Conservation (phyloP, 2,113 vertebrate species). For the Heterotilapia buettikoferi region DNA sequence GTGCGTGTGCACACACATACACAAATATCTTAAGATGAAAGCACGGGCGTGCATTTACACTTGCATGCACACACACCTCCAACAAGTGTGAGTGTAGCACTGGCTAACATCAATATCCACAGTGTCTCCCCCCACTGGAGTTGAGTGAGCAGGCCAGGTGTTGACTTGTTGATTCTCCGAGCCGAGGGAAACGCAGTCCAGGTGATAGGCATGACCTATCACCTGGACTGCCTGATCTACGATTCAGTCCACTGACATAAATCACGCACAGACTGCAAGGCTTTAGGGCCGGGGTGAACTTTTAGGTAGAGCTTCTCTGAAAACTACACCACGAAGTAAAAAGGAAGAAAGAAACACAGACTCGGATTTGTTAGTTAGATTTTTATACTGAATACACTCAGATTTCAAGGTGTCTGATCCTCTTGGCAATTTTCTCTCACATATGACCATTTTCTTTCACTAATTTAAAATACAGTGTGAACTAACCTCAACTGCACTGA, state of each 20-base stretch:
- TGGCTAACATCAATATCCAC: slow-evolving; percentile 35
- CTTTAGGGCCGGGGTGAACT: slow-evolving; percentile 18
- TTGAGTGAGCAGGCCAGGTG: slow-evolving; percentile 60
- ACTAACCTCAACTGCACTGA: background rate
- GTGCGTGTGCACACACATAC: background rate
- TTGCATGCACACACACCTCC: background rate
- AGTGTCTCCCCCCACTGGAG: background rate
- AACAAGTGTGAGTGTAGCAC: background rate
- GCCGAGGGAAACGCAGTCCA: slow-evolving; percentile 35
- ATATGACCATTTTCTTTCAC: background rate
- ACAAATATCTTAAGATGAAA: background rate
- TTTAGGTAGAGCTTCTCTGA: background rate
- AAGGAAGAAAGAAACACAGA: background rate
- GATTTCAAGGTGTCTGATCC: background rate
- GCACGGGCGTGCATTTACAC: background rate
- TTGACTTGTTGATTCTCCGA: slow-evolving; percentile 11
- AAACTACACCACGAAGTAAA: background rate
- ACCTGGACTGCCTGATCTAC: slow-evolving; percentile 34
- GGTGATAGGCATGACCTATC: slow-evolving; percentile 55
- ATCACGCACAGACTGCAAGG: slow-evolving; percentile 22
- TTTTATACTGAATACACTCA: background rate
- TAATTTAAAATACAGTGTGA: background rate
- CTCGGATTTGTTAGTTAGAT: background rate
- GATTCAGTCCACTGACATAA: slow-evolving; percentile 25
- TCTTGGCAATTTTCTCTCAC: background rate